These are phyloP conservation scores for Coregonus ussuriensis DNA, from an alignment of 2,797 vertebrate genomes.

Conservation along the genomic window DNA sequence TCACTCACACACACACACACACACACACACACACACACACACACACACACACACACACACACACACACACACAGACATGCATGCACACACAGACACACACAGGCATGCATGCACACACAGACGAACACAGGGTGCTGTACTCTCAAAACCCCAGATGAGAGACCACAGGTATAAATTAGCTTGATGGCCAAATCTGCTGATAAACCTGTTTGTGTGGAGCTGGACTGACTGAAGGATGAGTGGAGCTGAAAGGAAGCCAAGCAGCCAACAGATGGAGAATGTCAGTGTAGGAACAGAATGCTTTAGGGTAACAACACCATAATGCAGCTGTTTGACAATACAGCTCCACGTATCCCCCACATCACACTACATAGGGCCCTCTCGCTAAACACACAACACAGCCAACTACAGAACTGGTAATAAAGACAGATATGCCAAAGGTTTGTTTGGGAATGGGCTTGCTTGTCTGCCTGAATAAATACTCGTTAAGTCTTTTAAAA, in stretches of 20 bases:
- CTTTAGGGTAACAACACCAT: slow-evolving; percentile 31
- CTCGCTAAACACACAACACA: neutral
- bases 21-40: slow-evolving; percentile 21
- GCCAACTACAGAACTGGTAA: neutral
- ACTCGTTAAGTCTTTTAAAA: too few species aligned
- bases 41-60: neutral
- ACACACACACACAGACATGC: neutral
- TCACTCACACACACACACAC: slow-evolving; percentile 4
- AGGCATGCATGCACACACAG: neutral
- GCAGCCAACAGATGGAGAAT: slow-evolving; percentile 47
- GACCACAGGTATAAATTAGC: slow-evolving; percentile 20
- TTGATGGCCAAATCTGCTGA: slow-evolving; percentile 26
- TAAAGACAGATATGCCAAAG: too few species aligned
- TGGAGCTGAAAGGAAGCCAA: slow-evolving; percentile 33
- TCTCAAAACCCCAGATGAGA: neutral
- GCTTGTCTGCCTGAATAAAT: too few species aligned
- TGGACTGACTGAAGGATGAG: slow-evolving; percentile 20
- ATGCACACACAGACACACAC: neutral
- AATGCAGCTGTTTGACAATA: slow-evolving; percentile 35
- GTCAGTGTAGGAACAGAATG: slow-evolving; percentile 40
- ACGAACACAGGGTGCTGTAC: slow-evolving; percentile 3
- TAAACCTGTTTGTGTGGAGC: slow-evolving; percentile 19
- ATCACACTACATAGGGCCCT: slow-evolving; percentile 28
- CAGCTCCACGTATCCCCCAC: slow-evolving; percentile 24
- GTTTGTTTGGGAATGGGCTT: too few species aligned